Percentiles rank a stretch among this genome's conserved stretches.
These are phyloP conservation scores for Dinoponera quadriceps DNA, from an alignment of 1,140 invertebrate species.

Conservation along the genomic window DNA sequence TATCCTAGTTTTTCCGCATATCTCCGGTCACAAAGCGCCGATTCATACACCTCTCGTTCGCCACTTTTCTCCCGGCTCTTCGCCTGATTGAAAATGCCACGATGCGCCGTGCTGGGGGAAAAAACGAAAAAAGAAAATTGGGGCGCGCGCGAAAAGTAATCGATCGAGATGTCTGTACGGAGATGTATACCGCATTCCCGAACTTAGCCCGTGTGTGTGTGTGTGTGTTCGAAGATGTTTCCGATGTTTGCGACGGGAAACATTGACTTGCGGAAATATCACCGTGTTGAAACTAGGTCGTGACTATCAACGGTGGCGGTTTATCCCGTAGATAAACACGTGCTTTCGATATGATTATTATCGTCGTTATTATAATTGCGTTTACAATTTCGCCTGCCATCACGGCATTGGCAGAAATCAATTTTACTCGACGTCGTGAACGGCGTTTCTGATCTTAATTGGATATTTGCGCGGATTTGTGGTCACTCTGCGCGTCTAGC, in stretches of 20 bases:
- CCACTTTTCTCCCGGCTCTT: conserved; percentile 15
- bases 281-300: too few relatives aligned
- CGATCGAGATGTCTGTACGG: conserved; percentile 19
- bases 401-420: conserved; percentile 7
- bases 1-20: conserved; percentile 45
- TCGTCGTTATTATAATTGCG: neutral
- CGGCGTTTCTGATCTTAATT: conserved; percentile 30
- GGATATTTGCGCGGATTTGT: conserved; percentile 4
- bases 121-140: neutral
- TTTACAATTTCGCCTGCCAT: neutral
- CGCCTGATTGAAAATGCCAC: conserved; percentile 39
- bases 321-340: neutral
- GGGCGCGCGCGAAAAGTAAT: conserved; percentile 8
- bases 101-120: neutral
- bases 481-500: neutral
- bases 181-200: neutral
- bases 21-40: conserved; percentile 1
- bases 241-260: neutral
- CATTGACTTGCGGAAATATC: conserved; percentile 12
- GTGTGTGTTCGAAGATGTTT: neutral
- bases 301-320: neutral
- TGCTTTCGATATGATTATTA: conserved; percentile 11
- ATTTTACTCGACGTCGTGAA: conserved; percentile 16
- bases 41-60: conserved; percentile 26
- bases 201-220: too few relatives aligned